A percentile compares a stretch with the other conserved stretches of the same genome.
phyloP scores from a whole-genome alignment of 2,888 invertebrate genomes.

The Dryobotodes eremita region DNA sequence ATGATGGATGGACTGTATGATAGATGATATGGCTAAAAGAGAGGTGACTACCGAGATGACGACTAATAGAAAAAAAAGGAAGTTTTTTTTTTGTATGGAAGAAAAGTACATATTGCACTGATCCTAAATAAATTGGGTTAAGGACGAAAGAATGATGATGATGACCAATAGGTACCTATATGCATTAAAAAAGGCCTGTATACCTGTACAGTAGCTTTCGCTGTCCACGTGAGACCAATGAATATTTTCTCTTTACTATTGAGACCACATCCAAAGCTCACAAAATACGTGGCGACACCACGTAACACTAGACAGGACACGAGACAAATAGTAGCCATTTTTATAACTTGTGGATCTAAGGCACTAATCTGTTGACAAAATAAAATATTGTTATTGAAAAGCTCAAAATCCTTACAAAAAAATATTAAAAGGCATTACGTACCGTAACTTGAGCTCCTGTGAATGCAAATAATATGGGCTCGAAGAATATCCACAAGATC shows the following conservation, averaged over 20 bases:
- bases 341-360: constrained; percentile 92
- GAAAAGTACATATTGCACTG: background rate
- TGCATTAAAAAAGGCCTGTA: constrained; percentile 3
- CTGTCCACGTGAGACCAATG: constrained; percentile 95
- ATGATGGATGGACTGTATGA: background rate
- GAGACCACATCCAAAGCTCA: constrained; percentile 93
- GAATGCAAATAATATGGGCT: constrained; percentile 96
- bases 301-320: constrained; percentile 91
- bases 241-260: constrained; percentile 96
- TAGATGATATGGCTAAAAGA: background rate
- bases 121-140: background rate
- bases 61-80: background rate
- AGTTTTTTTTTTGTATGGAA: background rate
- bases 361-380: constrained; percentile 83
- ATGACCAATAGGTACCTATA: background rate
- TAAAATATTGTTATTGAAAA: background rate
- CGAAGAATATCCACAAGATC: constrained; percentile 96
- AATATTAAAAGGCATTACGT: constrained; percentile 31
- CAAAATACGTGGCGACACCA: constrained; percentile 91
- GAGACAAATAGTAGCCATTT: constrained; percentile 92
- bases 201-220: constrained; percentile 97
- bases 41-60: background rate
- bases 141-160: background rate
- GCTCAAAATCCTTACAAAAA: background rate
- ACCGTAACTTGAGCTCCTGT: constrained; percentile 96